Evolutionary conservation across 2,888 invertebrate species (phyloP).

Genomic region (Teleogryllus oceanicus): DNA sequence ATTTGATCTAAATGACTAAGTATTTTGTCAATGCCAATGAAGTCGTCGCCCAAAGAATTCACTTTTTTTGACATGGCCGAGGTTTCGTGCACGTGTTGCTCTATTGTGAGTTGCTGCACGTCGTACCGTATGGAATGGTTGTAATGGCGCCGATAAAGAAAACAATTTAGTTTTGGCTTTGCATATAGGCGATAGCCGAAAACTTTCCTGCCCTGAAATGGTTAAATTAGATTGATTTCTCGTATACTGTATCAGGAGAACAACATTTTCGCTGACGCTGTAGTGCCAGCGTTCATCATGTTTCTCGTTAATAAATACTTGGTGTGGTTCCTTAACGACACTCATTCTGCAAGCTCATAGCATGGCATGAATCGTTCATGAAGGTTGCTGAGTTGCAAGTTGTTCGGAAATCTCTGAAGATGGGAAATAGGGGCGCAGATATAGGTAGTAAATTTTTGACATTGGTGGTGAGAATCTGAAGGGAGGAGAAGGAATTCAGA

Average conservation of each 20-base stretch:
- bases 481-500: not conserved
- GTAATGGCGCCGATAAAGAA: not conserved
- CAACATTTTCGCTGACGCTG: not conserved
- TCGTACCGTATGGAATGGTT: not conserved
- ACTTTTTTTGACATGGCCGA: not conserved
- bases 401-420: not conserved
- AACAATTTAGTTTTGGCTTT: not conserved
- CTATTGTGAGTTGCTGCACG: not conserved
- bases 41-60: not conserved
- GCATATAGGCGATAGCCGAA: not conserved
- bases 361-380: not conserved
- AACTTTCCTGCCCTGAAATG: not conserved
- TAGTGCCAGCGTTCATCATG: not conserved
- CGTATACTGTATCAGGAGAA: not conserved
- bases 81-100: not conserved
- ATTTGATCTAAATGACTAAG: not conserved
- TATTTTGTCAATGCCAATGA: not conserved
- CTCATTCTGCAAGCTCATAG: not conserved
- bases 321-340: not conserved
- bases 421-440: not conserved
- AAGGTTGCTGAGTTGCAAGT: not conserved
- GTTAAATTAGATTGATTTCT: not conserved
- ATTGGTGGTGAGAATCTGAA: not conserved
- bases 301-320: not conserved
- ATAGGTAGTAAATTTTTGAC: not conserved